These are phyloP conservation scores for Doryteuthis pealeii DNA, from an alignment of 1,140 invertebrate species.

Conservation along the genomic window DNA sequence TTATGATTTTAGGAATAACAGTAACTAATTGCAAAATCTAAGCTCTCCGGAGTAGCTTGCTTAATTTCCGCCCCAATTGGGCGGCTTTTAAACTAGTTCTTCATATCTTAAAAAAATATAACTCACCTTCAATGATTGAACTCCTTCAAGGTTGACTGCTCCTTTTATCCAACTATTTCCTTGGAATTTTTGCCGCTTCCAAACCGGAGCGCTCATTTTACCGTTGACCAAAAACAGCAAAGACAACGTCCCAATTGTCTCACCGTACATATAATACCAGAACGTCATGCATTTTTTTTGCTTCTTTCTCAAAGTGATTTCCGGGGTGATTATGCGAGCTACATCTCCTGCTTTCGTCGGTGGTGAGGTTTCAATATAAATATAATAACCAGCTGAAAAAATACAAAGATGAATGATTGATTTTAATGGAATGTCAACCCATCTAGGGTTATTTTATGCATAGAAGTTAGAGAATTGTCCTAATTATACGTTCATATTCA, in stretches of 20 bases:
- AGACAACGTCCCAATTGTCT: conserved; percentile 41
- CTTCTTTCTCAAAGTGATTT: conserved; percentile 7
- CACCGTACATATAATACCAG: conserved; percentile 78
- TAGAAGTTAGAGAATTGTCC: no score
- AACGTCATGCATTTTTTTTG: conserved; percentile 60
- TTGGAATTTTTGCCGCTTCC: not conserved
- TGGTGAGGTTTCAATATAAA: conserved; percentile 72
- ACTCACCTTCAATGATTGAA: not conserved
- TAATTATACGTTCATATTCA: no score
- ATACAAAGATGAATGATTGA: no score
- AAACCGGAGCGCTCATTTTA: not conserved
- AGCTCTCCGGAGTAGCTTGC: no score
- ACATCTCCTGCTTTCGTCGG: conserved; percentile 43
- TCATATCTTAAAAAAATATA: no score
- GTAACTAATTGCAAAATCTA: no score
- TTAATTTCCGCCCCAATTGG: no score
- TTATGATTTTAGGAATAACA: no score
- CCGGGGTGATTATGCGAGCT: conserved; percentile 49
- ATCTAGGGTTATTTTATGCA: no score
- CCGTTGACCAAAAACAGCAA: not conserved
- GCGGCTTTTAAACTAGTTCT: no score
- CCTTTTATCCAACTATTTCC: not conserved
- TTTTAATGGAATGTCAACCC: no score
- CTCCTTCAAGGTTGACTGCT: not conserved
- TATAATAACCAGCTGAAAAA: conserved; percentile 47